These are phyloP conservation scores for Paguma larvata DNA, from an alignment of 2,797 vertebrate species.

Conservation along the genomic window DNA sequence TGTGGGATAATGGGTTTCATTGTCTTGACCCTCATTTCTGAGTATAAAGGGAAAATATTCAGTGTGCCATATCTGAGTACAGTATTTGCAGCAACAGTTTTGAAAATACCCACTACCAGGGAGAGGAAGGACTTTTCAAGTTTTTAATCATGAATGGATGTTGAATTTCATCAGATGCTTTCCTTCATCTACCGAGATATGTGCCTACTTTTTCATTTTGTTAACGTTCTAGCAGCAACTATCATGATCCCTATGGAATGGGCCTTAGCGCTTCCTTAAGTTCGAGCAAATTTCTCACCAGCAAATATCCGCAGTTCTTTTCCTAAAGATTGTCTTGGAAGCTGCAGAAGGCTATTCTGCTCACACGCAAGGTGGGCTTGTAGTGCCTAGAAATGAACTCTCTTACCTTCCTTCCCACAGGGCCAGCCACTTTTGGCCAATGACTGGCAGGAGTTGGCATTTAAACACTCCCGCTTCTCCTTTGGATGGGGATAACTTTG, in stretches of 20 bases:
- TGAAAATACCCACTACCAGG: not conserved
- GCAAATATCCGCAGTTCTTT: not conserved
- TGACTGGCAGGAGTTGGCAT: not conserved
- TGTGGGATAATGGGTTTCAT: not conserved
- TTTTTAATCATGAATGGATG: not conserved
- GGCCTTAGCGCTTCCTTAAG: too few species aligned
- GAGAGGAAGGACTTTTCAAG: not conserved
- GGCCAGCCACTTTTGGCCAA: not conserved
- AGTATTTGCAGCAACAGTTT: not conserved
- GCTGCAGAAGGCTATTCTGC: not conserved
- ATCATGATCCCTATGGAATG: not conserved
- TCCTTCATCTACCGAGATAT: not conserved
- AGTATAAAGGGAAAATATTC: not conserved
- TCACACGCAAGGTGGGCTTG: not conserved
- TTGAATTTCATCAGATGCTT: not conserved
- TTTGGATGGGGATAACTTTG: not conserved
- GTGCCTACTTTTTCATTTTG: not conserved
- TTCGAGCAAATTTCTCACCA: not conserved
- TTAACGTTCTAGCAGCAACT: not conserved
- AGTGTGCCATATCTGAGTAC: not conserved
- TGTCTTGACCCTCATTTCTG: not conserved
- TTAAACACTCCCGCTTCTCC: not conserved
- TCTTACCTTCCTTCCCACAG: rapidly evolving
- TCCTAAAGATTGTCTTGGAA: not conserved
- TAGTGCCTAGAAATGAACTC: not conserved